These are phyloP conservation scores for Oligia strigilis DNA, from an alignment of 2,888 invertebrate species.

Conservation along the genomic window DNA sequence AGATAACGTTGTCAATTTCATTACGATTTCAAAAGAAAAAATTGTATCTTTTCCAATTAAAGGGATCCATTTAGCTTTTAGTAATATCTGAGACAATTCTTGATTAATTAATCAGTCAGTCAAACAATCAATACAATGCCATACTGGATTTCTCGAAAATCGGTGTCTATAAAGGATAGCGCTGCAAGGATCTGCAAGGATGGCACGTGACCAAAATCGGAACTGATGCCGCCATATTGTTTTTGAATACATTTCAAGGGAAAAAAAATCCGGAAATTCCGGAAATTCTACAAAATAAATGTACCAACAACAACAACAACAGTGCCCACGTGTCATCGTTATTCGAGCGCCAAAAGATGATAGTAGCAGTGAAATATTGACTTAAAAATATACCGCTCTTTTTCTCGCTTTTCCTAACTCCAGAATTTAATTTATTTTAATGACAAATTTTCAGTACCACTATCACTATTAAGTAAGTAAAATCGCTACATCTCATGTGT, in stretches of 20 bases:
- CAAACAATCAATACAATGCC: background rate
- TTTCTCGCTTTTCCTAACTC: background rate
- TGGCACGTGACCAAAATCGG: too few species aligned
- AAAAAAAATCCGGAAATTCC: too few species aligned
- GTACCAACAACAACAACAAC: too few species aligned
- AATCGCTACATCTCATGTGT: conserved; percentile 57
- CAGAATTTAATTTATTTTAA: background rate
- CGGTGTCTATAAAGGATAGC: background rate
- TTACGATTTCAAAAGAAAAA: background rate
- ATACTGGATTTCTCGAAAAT: background rate
- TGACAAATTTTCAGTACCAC: background rate
- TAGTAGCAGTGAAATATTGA: too few species aligned
- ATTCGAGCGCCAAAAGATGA: too few species aligned
- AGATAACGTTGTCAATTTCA: background rate
- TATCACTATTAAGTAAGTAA: background rate
- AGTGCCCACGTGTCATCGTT: too few species aligned
- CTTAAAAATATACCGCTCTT: background rate
- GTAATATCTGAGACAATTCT: background rate
- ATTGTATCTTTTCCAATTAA: background rate
- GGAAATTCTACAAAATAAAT: background rate
- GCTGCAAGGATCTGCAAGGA: background rate
- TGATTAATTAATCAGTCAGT: background rate
- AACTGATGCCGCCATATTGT: too few species aligned
- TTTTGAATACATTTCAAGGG: background rate
- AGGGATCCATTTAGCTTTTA: background rate